A percentile compares a stretch with the other conserved stretches of the same genome.
Evolutionary conservation across 2,113 vertebrate genomes (phyloP).

Genomic region (Hylia prasina): DNA sequence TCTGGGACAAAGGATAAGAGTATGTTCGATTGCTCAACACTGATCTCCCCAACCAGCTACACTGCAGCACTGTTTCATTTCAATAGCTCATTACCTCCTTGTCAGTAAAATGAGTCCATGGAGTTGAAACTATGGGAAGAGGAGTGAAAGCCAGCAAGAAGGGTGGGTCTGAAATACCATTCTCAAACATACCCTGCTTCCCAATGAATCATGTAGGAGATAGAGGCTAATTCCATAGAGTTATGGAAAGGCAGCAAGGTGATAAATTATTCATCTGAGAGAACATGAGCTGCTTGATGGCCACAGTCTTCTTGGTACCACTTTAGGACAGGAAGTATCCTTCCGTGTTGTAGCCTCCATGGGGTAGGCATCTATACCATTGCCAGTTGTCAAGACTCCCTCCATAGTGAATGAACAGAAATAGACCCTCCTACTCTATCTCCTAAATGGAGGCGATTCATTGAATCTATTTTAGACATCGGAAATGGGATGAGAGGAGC

Average conservation of each 20-base stretch:
- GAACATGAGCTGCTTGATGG: not conserved
- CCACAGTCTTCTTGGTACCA: not conserved
- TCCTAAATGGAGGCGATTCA: not conserved
- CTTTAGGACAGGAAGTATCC: not conserved
- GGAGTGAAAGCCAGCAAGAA: not conserved
- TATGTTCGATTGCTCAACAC: constrained; percentile 42
- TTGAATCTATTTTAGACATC: constrained; percentile 7
- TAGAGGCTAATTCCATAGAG: not conserved
- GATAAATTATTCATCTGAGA: not conserved
- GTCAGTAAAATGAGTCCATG: not conserved
- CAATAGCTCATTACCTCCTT: constrained; percentile 33
- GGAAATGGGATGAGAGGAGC: constrained; percentile 13
- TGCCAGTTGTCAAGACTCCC: not conserved
- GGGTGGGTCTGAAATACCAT: not conserved
- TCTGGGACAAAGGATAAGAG: constrained; percentile 56
- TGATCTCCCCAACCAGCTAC: constrained; percentile 26
- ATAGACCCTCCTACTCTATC: constrained; percentile 17
- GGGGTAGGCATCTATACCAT: not conserved
- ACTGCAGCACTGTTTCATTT: constrained; percentile 7
- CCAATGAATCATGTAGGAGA: not conserved
- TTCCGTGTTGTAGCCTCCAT: not conserved
- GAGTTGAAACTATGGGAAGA: not conserved
- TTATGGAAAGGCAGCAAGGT: not conserved
- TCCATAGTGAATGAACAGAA: not conserved
- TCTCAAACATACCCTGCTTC: not conserved